A percentile compares a stretch with the other conserved stretches of the same genome.
Conservation (phyloP, 1,140 invertebrate species). For the Ylistrum balloti region DNA sequence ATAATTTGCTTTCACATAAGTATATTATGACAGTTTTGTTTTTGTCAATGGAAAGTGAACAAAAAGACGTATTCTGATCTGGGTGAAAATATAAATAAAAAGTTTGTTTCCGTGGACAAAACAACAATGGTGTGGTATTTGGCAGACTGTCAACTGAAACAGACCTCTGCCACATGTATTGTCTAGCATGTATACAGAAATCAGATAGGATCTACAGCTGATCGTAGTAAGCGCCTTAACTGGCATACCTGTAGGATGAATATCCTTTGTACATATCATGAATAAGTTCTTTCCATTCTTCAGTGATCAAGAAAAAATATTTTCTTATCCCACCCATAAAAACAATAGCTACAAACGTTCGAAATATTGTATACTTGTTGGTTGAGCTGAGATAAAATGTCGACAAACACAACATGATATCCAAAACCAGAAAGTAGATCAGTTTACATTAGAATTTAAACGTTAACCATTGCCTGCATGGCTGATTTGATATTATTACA, state of each 20-base stretch:
- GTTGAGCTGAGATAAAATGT: no score
- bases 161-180: not conserved
- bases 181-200: not conserved
- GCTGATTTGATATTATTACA: no score
- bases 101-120: not conserved
- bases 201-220: not conserved
- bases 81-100: not conserved
- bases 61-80: constrained; percentile 9
- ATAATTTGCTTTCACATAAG: not conserved
- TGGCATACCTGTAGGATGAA: not conserved
- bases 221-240: not conserved
- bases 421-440: no score
- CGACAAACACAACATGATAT: no score
- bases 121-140: not conserved
- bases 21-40: not conserved
- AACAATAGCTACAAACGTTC: no score
- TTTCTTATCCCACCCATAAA: no score
- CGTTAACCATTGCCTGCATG: no score
- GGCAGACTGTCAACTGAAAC: not conserved
- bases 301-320: no score
- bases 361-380: no score
- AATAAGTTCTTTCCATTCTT: not conserved
- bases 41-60: not conserved
- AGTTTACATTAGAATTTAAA: no score
- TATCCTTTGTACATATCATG: not conserved